Base-by-base conservation (phyloP, 53 echinoderm and acorn worm species). In the Luidia sarsii region DNA sequence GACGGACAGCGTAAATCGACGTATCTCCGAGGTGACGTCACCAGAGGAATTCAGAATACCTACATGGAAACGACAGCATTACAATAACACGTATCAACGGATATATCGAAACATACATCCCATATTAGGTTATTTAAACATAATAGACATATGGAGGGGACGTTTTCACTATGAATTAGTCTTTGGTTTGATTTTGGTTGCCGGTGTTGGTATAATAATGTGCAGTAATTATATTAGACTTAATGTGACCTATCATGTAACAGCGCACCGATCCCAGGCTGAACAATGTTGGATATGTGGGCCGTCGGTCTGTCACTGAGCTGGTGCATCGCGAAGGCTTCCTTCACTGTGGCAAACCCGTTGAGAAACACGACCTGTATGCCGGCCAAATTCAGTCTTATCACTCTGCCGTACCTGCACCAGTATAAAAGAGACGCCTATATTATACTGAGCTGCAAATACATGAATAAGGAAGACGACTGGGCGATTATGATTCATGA, bases 31-130 rank as follows among this genome's bases (percentile, higher is more conserved):
- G 57, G 57, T 57, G 41, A 22, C 10, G 2, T 57, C 57, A 18
- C 75, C 75, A 28, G 57, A 57, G 1, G 75, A 75, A 39, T 39
- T 28, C 15, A 57, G 28, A 57, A 75, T 27, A 5, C 75, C 75
- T 48, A 2, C 3, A 31, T n/a, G 18, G 3, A 27, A 16, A 6
- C 7, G n/a, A 19, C 7, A 3, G 20, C 7, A 51, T 16, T 51
- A 11, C 3, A 9, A 13, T 51, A 19, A 51, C 18, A 3, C 13
- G 7, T 43, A 13, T 16, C 20, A n/a, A n/a, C n/a, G n/a, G n/a
- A n/a, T n/a, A n/a, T n/a, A n/a, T n/a, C n/a, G n/a, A n/a, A n/a
- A n/a, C n/a, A n/a, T n/a, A n/a, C n/a, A n/a, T n/a, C n/a, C n/a
- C n/a, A n/a, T n/a, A n/a, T n/a, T n/a, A n/a, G n/a, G n/a, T n/a